Evolutionary conservation across 2,888 invertebrate species (phyloP), one percentile per base, ranked within the genome.

Genomic region (Lysandra coridon): DNA sequence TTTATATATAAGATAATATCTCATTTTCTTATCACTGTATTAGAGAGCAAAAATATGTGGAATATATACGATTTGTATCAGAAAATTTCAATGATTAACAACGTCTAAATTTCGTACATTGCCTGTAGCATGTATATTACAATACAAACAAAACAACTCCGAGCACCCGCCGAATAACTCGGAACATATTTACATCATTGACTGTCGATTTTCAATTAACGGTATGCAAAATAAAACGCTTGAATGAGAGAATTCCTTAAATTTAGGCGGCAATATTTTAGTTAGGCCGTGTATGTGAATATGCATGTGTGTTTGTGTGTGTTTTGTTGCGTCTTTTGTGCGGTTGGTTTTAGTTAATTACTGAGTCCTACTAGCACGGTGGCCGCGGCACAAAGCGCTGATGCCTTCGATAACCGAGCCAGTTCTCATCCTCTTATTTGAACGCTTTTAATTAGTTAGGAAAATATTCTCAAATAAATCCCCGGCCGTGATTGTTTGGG

Each of bases 361-460:
- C 91, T 87, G 90, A 87, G 88, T 87, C 88, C 88, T 86, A 87
- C 86, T 89, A 88, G 86, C 87, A 85, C 87, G 86, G 85, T 93
- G 93, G 93, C 90, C 94, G 87, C 89, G 87, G 89, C 90, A 92
- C 92, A 94, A 92, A 92, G 92, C 91, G 90, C 91, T 93, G 94
- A 94, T 94, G 92, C 89, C 92, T 89, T 90, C 92, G 94, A 94
- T 94, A 94, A 93, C 57, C 57, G 92, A 90, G 88, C 90, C 86
- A 87, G 90, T 91, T 91, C 92, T 92, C 90, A 91, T 93, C 91
- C 90, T 93, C 92, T 92, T 93, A 93, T 93, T 94, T 93, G 88
- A 89, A 93, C 93, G 92, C 91, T 92, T 93, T 94, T 94, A 94
- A 94, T 94, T 94, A 94, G 93, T 94, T 93, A 93, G 93, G 94